Percentiles rank a stretch among this genome's conserved stretches.
Evolutionary conservation across 2,113 vertebrate genomes (phyloP).

Genomic region (Apeltes quadracus): DNA sequence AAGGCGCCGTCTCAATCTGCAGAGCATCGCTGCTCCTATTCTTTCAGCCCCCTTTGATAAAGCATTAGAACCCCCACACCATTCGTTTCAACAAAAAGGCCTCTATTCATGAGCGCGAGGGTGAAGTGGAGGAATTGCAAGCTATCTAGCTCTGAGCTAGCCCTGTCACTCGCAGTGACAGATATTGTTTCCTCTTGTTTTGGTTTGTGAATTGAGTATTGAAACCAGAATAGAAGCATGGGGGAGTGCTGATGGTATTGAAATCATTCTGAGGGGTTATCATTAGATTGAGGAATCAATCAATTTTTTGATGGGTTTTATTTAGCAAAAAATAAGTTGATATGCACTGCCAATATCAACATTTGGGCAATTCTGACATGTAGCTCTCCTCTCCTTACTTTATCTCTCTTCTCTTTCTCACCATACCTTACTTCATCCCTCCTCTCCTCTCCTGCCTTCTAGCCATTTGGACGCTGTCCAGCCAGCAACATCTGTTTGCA

Average conservation of each 20-base stretch:
- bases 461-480: slow-evolving; percentile 47
- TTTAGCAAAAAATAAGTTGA: slow-evolving; percentile 1
- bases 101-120: slow-evolving; percentile 34
- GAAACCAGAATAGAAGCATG: slow-evolving; percentile 65
- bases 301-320: too few relatives aligned
- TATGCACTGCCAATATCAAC: not conserved
- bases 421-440: not conserved
- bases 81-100: slow-evolving; percentile 51
- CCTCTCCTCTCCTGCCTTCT: slow-evolving; percentile 1
- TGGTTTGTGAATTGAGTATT: slow-evolving; percentile 60
- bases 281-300: slow-evolving; percentile 47
- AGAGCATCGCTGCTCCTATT: slow-evolving; percentile 42
- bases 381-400: not conserved
- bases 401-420: not conserved
- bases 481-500: slow-evolving; percentile 66
- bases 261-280: slow-evolving; percentile 62
- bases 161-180: slow-evolving; percentile 68
- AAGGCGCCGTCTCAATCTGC: slow-evolving; percentile 41
- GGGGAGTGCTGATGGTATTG: slow-evolving; percentile 41
- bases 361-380: not conserved
- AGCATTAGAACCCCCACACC: slow-evolving; percentile 57
- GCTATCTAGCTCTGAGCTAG: slow-evolving; percentile 61
- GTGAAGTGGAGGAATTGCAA: slow-evolving; percentile 58
- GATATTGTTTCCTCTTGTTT: slow-evolving; percentile 68
- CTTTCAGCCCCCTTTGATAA: slow-evolving; percentile 47